These are phyloP conservation scores for Pomatorhinus ruficollis DNA, from an alignment of 2,113 vertebrate species.

Conservation along the genomic window DNA sequence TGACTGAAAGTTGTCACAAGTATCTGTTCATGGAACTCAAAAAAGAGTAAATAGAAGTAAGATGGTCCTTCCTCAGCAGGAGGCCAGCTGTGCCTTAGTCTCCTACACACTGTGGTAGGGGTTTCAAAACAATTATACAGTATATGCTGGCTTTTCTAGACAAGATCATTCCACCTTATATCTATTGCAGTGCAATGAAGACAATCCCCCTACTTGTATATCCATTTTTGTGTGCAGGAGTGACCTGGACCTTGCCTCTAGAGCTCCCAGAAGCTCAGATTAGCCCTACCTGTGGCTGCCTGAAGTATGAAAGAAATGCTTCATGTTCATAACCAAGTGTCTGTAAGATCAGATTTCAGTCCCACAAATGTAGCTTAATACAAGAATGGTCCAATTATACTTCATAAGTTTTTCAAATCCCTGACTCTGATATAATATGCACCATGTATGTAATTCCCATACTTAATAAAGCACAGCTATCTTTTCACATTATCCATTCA, in stretches of 20 bases:
- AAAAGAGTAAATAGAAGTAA: not conserved
- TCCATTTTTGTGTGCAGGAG: not conserved
- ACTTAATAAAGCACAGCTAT: not conserved
- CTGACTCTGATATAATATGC: fast-evolving
- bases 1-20: not conserved
- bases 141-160: not conserved
- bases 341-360: too few species aligned
- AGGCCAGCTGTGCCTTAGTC: not conserved
- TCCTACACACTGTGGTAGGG: not conserved
- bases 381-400: too few species aligned
- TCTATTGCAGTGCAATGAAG: not conserved
- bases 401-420: not conserved
- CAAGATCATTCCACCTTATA: not conserved
- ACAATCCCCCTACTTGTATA: not conserved
- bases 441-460: not conserved
- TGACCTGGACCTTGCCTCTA: not conserved
- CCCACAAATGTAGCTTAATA: too few species aligned
- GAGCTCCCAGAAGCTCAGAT: not conserved
- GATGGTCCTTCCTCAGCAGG: not conserved
- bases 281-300: not conserved
- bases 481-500: not conserved
- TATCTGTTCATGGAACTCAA: not conserved
- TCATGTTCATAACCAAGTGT: too few species aligned
- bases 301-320: not conserved
- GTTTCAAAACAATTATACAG: not conserved